Base-by-base conservation (phyloP, 2,888 invertebrate species). In the Drosophila bunnanda region DNA sequence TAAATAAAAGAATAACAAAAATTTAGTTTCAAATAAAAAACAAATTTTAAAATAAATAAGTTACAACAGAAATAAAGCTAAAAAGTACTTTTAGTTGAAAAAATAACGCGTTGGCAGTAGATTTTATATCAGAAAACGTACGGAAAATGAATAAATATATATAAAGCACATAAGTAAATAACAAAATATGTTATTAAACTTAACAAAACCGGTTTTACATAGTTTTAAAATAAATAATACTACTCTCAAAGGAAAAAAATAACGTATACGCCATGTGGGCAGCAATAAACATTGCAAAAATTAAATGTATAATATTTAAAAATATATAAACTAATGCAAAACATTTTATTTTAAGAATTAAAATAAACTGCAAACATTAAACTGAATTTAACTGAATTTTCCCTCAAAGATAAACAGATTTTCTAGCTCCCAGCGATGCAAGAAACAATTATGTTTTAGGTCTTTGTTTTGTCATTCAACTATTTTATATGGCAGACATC, bases 371-470 rank as follows among this genome's bases (percentile, higher is more conserved):
- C 1, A 15, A 6, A 28, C 17, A 28, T 28, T 3, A 30, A 50
- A 20, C 17, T 4, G 8, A 13, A 4, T 20, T 9, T 20, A 0
- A 17, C 10, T 15, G 15, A 15, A 22, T 34, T 52, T 15, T 2
- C 20, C 13, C 32, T 2, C 17, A 13, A 50, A 15, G 44, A 0
- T 13, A 20, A 50, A 20, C 9, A 2, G 15, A 6, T 10, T 30
- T 30, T 3, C 12, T 7, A 1, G 25, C 28, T 17, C 10, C 25
- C 36, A 44, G 34, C 41, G 6, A 17, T 7, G 7, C 46, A 20
- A 13, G 17, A 67, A 66, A 34, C 54, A 48, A 64, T 61, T 39
- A 46, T 30, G 22, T 60, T 46, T 20, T 4, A 32, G 30, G 2
- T 41, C 22, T 39, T 54, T 54, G 55, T 22, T 38, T 30, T 41